Percentiles rank a stretch among this genome's conserved stretches.
Evolutionary conservation across 1,140 invertebrate species (phyloP).

Genomic region (Eupeodes corollae): DNA sequence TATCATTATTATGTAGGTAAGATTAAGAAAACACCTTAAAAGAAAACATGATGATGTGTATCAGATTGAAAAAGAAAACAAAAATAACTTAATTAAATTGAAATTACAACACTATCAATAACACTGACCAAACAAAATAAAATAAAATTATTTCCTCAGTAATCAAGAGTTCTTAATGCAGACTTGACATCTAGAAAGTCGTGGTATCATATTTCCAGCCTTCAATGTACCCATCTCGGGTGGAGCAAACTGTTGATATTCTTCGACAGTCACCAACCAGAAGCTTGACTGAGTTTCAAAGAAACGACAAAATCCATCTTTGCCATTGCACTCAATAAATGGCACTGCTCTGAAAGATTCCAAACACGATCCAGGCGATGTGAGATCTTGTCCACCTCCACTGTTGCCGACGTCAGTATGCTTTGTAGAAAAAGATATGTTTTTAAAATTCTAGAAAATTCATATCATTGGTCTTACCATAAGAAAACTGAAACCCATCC

Average conservation of each 20-base stretch:
- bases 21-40: no score
- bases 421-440: constrained; percentile 55
- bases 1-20: no score
- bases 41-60: no score
- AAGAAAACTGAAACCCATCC: constrained; percentile 95
- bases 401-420: constrained; percentile 92
- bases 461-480: constrained; percentile 66
- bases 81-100: no score
- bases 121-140: no score
- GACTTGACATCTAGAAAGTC: constrained; percentile 90
- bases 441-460: constrained; percentile 1
- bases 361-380: constrained; percentile 88
- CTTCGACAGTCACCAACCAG: constrained; percentile 93
- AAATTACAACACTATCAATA: no score
- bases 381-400: constrained; percentile 86
- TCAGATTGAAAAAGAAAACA: no score
- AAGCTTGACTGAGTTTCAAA: constrained; percentile 96
- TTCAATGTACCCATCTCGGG: constrained; percentile 87
- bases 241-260: constrained; percentile 67
- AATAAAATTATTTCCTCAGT: no score
- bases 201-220: constrained; percentile 66
- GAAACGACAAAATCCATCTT: constrained; percentile 87
- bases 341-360: constrained; percentile 93
- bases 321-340: constrained; percentile 92
- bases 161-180: constrained; percentile 68